Conservation (phyloP, 2,888 invertebrate species). For the Ichneumoninae sp. region DNA sequence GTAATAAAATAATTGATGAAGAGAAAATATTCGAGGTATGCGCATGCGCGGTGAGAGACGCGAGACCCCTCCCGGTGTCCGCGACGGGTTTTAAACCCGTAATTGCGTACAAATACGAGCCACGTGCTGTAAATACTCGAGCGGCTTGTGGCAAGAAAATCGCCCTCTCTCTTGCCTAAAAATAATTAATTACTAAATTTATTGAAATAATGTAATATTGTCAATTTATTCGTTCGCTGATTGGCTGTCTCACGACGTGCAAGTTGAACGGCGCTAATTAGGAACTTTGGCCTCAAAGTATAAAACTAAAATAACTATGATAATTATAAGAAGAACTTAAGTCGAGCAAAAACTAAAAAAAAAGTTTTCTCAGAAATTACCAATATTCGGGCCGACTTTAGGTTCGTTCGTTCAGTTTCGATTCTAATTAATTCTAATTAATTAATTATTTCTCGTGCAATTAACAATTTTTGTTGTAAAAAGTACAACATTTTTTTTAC, state of each 20-base stretch:
- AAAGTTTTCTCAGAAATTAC: background rate
- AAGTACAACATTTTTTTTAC: too few species aligned
- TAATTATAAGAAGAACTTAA: background rate
- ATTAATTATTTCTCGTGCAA: too few species aligned
- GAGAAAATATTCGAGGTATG: constrained; percentile 37
- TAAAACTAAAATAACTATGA: background rate
- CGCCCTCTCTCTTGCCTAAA: background rate
- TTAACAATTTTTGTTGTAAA: too few species aligned
- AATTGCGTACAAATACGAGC: constrained; percentile 34
- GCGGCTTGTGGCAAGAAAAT: background rate
- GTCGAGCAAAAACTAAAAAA: background rate
- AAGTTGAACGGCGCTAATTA: too few species aligned
- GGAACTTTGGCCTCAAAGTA: too few species aligned
- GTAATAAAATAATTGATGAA: constrained; percentile 51
- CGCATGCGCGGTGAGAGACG: constrained; percentile 23
- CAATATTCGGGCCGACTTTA: background rate
- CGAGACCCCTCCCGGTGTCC: background rate
- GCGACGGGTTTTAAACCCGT: constrained; percentile 26
- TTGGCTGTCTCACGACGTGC: background rate
- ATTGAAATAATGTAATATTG: background rate
- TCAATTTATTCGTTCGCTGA: background rate
- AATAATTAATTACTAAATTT: background rate
- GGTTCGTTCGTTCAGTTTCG: too few species aligned
- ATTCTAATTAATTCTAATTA: too few species aligned
- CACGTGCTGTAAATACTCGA: constrained; percentile 22